These are phyloP conservation scores for Camelus dromedarius DNA, from an alignment of 2,113 vertebrate genomes.

Conservation along the genomic window DNA sequence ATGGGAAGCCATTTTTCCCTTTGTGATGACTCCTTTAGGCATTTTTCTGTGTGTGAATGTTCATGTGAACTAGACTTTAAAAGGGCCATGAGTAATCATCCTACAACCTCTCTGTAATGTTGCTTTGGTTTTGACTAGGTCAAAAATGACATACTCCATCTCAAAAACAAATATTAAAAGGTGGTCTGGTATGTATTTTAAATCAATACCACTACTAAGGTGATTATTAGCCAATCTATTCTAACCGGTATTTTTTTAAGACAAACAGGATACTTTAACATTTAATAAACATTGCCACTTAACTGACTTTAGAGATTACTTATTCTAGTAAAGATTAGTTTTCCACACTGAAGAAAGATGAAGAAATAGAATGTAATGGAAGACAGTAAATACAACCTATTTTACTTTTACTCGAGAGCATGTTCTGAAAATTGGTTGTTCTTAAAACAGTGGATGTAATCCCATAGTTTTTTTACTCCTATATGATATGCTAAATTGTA, in stretches of 20 bases:
- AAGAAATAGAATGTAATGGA: neutral
- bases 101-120: neutral
- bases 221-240: neutral
- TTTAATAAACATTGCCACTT: neutral
- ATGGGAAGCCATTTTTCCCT: neutral
- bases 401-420: neutral
- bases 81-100: neutral
- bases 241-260: neutral
- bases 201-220: neutral
- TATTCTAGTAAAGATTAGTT: conserved; percentile 12
- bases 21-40: neutral
- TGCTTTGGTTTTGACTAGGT: neutral
- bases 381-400: neutral
- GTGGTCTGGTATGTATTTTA: neutral
- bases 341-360: neutral
- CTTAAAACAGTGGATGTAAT: neutral
- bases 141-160: neutral
- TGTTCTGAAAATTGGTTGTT: neutral
- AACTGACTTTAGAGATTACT: neutral
- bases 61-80: neutral
- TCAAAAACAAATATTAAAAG: neutral
- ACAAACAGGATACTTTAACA: conserved; percentile 3
- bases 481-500: neutral
- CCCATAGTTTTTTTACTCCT: neutral
- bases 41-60: neutral